phyloP scores from a whole-genome alignment of 2,797 vertebrate species.

The Orientallactaga sibirica region DNA sequence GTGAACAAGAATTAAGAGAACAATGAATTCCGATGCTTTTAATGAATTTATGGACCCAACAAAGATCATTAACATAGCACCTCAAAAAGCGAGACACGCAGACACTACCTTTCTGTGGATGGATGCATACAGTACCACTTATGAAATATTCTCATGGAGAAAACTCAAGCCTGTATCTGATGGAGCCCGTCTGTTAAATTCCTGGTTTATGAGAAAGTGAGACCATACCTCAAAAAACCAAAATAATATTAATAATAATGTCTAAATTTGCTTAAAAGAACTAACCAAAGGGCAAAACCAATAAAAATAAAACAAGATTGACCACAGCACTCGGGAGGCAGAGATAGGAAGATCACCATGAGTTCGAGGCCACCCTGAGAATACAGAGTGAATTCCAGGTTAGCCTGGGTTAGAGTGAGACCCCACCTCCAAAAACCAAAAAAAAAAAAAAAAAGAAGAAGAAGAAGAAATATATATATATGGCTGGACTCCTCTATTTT shows the following conservation, averaged over 20 bases:
- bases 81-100: constrained; percentile 56
- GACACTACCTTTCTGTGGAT: constrained; percentile 31
- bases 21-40: constrained; percentile 32
- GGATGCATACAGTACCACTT: not conserved
- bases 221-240: too few relatives aligned
- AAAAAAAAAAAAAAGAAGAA: too few relatives aligned
- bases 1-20: constrained; percentile 60
- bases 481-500: not conserved
- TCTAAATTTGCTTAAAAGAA: constrained; percentile 37
- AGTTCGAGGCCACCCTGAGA: too few relatives aligned
- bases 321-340: too few relatives aligned
- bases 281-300: not conserved
- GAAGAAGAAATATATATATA: not conserved
- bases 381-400: too few relatives aligned
- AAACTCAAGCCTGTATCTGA: constrained; percentile 39
- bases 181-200: constrained; percentile 24
- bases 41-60: constrained; percentile 58
- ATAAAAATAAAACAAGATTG: not conserved
- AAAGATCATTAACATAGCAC: constrained; percentile 60
- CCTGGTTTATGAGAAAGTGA: not conserved
- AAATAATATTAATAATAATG: too few relatives aligned
- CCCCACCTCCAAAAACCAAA: too few relatives aligned
- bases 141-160: constrained; percentile 49
- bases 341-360: too few relatives aligned
- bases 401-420: too few relatives aligned